Percentiles rank a stretch among this genome's conserved stretches.
These are phyloP conservation scores for Apamea monoglypha DNA, from an alignment of 2,888 invertebrate genomes.

Conservation along the genomic window DNA sequence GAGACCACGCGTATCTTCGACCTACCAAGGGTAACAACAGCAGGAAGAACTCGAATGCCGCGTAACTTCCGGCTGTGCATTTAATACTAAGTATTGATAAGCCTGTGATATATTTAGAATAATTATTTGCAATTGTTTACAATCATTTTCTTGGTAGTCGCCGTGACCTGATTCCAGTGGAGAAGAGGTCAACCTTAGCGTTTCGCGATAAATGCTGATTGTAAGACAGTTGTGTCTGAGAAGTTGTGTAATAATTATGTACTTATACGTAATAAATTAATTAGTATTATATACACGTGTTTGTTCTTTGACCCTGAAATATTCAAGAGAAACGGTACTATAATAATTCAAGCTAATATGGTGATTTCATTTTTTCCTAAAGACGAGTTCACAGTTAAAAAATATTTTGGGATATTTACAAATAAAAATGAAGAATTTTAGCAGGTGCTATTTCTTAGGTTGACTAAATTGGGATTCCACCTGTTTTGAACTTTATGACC, in stretches of 20 bases:
- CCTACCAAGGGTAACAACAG: slow-evolving; percentile 33
- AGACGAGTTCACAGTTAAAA: neutral
- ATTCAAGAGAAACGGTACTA: neutral
- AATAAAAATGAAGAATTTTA: neutral
- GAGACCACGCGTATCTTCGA: slow-evolving; percentile 26
- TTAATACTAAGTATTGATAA: slow-evolving; percentile 60
- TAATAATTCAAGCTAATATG: neutral
- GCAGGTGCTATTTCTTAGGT: neutral
- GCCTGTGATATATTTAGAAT: slow-evolving; percentile 63
- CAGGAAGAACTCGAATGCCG: slow-evolving; percentile 35
- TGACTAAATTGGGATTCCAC: neutral
- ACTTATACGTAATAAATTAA: slow-evolving; percentile 21
- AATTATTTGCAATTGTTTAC: slow-evolving; percentile 50
- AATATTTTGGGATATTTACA: neutral
- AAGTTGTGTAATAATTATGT: slow-evolving; percentile 41
- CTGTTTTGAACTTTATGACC: neutral
- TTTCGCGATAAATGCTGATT: slow-evolving; percentile 12
- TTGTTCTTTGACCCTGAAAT: slow-evolving; percentile 11
- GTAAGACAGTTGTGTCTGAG: slow-evolving; percentile 21
- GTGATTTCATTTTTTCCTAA: neutral
- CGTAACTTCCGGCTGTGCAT: slow-evolving; percentile 42
- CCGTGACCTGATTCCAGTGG: slow-evolving; percentile 39
- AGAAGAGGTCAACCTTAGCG: slow-evolving; percentile 28
- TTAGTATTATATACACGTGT: slow-evolving; percentile 29
- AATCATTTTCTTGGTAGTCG: slow-evolving; percentile 19